Percentiles rank a stretch among this genome's conserved stretches.
Conservation (phyloP, 1,140 invertebrate species). For the Cydia amplana region DNA sequence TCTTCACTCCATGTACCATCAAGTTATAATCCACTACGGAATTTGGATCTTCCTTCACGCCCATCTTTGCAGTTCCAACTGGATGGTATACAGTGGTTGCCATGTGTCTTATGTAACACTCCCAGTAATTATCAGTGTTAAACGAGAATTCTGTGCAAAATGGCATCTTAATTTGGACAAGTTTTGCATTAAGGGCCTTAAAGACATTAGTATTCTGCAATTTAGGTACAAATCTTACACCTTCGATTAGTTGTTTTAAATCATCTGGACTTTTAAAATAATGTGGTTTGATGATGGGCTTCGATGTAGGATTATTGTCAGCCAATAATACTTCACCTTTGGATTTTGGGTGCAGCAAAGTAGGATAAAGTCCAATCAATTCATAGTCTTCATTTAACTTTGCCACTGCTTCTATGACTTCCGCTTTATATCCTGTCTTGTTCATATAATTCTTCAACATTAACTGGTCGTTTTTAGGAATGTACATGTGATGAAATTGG, state of each 20-base stretch:
- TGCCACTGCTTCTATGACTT: constrained; percentile 65
- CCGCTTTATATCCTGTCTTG: constrained; percentile 69
- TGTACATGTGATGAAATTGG: constrained; percentile 61
- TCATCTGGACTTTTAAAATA: constrained; percentile 88
- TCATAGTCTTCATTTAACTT: constrained; percentile 71
- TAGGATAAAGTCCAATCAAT: constrained; percentile 71
- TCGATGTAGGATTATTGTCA: constrained; percentile 59
- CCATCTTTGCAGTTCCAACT: constrained; percentile 90
- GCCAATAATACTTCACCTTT: constrained; percentile 67
- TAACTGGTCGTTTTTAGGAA: constrained; percentile 50
- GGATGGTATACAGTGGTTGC: constrained; percentile 85
- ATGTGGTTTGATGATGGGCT: constrained; percentile 89
- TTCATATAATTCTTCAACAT: constrained; percentile 49
- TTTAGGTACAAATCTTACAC: constrained; percentile 73
- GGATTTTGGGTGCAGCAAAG: constrained; percentile 79
- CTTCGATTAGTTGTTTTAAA: constrained; percentile 83
- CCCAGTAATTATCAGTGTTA: constrained; percentile 82
- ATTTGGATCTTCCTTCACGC: constrained; percentile 80
- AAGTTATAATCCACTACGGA: constrained; percentile 85
- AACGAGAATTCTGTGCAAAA: constrained; percentile 69
- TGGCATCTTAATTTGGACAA: constrained; percentile 70
- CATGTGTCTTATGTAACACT: constrained; percentile 82
- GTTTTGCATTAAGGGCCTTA: constrained; percentile 58
- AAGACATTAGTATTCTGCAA: constrained; percentile 70
- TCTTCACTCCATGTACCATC: constrained; percentile 83